These are phyloP conservation scores for Trichomycterus rosablanca DNA, from an alignment of 2,113 vertebrate genomes.

Conservation along the genomic window DNA sequence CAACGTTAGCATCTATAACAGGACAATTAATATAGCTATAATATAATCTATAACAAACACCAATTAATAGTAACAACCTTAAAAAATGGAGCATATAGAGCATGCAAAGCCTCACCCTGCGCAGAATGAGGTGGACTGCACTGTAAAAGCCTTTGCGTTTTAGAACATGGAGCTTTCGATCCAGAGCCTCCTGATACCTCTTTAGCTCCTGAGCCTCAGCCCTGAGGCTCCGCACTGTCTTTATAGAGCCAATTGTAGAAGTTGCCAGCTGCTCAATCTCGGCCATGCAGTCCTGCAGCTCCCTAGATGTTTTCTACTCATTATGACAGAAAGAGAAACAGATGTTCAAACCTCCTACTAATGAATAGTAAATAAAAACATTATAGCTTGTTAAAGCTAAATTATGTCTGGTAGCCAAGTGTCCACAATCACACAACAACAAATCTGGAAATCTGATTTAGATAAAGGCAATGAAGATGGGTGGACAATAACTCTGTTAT, in stretches of 20 bases:
- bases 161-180: conserved; percentile 53
- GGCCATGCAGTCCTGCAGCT: conserved; percentile 73
- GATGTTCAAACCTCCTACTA: neutral
- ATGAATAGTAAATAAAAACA: too few species aligned
- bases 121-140: conserved; percentile 46
- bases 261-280: conserved; percentile 61
- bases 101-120: conserved; percentile 63
- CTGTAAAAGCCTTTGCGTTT: conserved; percentile 52
- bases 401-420: too few species aligned
- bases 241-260: conserved; percentile 65
- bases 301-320: conserved; percentile 58
- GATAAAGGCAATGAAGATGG: too few species aligned
- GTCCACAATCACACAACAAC: too few species aligned
- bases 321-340: neutral
- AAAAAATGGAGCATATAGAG: neutral
- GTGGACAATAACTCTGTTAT: too few species aligned
- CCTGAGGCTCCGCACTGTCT: conserved; percentile 72
- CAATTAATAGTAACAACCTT: too few species aligned
- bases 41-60: too few species aligned
- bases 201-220: conserved; percentile 65
- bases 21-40: neutral
- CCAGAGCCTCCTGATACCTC: conserved; percentile 64
- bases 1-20: conserved; percentile 62
- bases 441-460: too few species aligned
- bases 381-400: too few species aligned